phyloP scores from a whole-genome alignment of 1,140 invertebrate genomes.

The Zaprionus camerounensis region DNA sequence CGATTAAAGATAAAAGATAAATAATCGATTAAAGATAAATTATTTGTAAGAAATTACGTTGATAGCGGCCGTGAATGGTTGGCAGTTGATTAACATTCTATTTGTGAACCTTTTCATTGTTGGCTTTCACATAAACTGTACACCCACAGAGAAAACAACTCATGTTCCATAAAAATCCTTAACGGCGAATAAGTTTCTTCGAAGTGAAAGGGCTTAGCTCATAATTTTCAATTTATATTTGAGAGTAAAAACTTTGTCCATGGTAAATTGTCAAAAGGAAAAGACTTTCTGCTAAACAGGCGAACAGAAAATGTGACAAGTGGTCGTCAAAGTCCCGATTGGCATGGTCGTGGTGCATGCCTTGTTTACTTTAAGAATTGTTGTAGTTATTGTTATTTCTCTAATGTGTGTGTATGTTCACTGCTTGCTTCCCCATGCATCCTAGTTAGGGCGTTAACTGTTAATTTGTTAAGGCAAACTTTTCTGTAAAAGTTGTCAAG shows the following conservation, averaged over 20 bases:
- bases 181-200: constrained; percentile 41
- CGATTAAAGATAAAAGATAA: not conserved
- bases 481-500: constrained; percentile 9
- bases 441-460: constrained; percentile 38
- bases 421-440: constrained; percentile 12
- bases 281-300: constrained; percentile 2
- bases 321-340: constrained; percentile 10
- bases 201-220: constrained; percentile 38
- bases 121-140: constrained; percentile 14
- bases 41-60: not conserved
- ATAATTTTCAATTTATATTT: constrained; percentile 68
- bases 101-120: constrained; percentile 25
- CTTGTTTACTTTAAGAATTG: constrained; percentile 18
- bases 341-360: not conserved
- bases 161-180: constrained; percentile 64
- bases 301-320: not conserved
- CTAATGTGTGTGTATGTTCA: constrained; percentile 2
- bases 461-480: constrained; percentile 43
- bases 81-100: constrained; percentile 44
- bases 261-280: constrained; percentile 15
- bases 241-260: constrained; percentile 19
- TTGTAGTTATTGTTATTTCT: constrained; percentile 27
- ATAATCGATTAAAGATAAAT: not conserved
- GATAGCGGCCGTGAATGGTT: not conserved
- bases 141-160: constrained; percentile 43